Conservation (phyloP, 2,113 vertebrate species). For the Cyprinodon variegatus region DNA sequence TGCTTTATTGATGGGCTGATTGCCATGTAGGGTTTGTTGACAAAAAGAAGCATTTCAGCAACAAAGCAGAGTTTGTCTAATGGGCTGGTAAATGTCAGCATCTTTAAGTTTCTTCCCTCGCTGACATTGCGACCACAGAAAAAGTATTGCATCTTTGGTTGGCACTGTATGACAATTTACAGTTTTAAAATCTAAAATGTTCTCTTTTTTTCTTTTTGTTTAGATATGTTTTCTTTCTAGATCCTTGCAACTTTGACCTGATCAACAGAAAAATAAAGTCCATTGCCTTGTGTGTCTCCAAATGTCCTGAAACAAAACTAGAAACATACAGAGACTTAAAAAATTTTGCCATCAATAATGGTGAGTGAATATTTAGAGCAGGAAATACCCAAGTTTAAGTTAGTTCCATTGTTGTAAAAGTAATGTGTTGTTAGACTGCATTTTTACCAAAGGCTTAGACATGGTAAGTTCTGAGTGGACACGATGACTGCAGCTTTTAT, state of each 20-base stretch:
- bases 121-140: conserved; percentile 18
- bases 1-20: conserved; percentile 71
- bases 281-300: conserved; percentile 89
- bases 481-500: too few species aligned
- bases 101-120: conserved; percentile 42
- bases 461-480: too few species aligned
- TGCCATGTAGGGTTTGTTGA: conserved; percentile 51
- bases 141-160: neutral
- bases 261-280: conserved; percentile 90
- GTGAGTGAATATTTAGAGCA: conserved; percentile 75
- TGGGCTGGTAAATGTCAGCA: conserved; percentile 60
- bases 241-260: conserved; percentile 94
- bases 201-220: neutral
- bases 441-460: too few species aligned
- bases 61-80: conserved; percentile 72
- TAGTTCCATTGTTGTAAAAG: neutral
- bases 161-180: too few species aligned
- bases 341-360: conserved; percentile 87
- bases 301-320: conserved; percentile 86
- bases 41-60: conserved; percentile 60
- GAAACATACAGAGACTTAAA: conserved; percentile 84
- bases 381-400: neutral
- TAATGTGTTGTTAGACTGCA: neutral
- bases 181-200: neutral
- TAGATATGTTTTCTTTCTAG: conserved; percentile 97